Conservation (phyloP, 2,888 invertebrate genomes). For the Eustalomyia histrio region DNA sequence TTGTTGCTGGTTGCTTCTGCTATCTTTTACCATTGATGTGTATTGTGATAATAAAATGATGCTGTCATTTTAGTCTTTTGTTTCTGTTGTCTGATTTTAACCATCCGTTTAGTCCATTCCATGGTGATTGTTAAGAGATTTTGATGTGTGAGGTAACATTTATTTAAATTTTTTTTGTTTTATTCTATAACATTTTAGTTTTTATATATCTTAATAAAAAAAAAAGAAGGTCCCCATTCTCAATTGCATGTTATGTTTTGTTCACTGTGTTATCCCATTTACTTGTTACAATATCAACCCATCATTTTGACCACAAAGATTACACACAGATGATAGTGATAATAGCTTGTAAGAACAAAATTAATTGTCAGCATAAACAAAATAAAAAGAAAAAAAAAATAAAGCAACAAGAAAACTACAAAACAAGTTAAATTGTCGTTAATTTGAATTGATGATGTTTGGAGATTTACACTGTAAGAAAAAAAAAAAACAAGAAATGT, state of each 20-base stretch:
- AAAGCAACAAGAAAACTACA: constrained; percentile 35
- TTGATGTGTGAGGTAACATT: constrained; percentile 63
- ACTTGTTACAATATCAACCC: constrained; percentile 39
- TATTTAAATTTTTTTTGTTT: constrained; percentile 52
- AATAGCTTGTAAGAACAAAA: constrained; percentile 78
- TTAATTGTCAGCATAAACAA: constrained; percentile 72
- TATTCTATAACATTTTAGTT: constrained; percentile 66
- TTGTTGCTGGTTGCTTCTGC: not conserved
- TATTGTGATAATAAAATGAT: constrained; percentile 66
- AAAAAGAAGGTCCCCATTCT: not conserved
- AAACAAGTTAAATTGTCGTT: constrained; percentile 57
- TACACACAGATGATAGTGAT: constrained; percentile 74
- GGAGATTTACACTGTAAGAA: constrained; percentile 39
- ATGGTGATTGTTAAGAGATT: constrained; percentile 20
- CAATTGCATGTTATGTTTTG: constrained; percentile 14
- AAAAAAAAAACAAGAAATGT: not conserved
- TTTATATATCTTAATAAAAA: constrained; percentile 35
- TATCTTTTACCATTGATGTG: constrained; percentile 64
- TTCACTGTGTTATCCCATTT: constrained; percentile 24
- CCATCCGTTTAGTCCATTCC: constrained; percentile 18
- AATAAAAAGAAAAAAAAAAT: constrained; percentile 18
- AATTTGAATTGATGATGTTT: constrained; percentile 50
- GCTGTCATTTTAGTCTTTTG: constrained; percentile 53
- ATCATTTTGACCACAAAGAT: constrained; percentile 61
- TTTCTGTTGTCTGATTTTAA: constrained; percentile 21